Evolutionary conservation across 2,113 vertebrate species (phyloP).

Genomic region (Fregata magnificens): DNA sequence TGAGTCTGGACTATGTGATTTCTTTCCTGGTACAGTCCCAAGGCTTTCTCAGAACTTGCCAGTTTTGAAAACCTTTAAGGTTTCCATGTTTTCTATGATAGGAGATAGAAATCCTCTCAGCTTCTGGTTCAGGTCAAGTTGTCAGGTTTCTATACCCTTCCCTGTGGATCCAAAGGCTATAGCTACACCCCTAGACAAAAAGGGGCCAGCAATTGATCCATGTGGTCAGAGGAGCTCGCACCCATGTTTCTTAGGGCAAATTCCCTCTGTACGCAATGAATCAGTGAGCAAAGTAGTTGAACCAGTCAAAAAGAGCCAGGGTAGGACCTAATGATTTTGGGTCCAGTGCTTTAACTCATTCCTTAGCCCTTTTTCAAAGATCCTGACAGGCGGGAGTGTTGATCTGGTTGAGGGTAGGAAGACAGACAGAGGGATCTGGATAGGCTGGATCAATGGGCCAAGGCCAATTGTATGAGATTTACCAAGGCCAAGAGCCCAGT

Average conservation of each 20-base stretch:
- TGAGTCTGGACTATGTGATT: background rate
- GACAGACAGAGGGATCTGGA: background rate
- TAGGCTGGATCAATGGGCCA: rapidly evolving
- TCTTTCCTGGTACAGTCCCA: background rate
- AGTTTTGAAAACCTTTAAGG: background rate
- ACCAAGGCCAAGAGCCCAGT: background rate
- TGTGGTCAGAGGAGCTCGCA: background rate
- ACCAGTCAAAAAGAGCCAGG: background rate
- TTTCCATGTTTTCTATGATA: background rate
- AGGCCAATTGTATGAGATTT: background rate
- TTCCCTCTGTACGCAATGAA: background rate
- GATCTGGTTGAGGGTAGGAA: background rate
- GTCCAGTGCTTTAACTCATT: background rate
- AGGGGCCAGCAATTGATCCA: background rate
- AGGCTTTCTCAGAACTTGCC: background rate
- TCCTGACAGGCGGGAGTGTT: background rate
- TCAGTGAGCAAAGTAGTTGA: background rate
- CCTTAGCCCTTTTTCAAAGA: background rate
- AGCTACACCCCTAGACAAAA: background rate
- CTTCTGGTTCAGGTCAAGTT: background rate
- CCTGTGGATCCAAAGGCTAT: background rate
- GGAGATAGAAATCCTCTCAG: background rate
- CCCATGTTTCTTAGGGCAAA: background rate
- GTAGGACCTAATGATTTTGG: background rate
- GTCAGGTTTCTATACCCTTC: background rate